These are phyloP conservation scores for Enteromius paludinosus DNA, from an alignment of 2,797 vertebrate species.

Conservation along the genomic window DNA sequence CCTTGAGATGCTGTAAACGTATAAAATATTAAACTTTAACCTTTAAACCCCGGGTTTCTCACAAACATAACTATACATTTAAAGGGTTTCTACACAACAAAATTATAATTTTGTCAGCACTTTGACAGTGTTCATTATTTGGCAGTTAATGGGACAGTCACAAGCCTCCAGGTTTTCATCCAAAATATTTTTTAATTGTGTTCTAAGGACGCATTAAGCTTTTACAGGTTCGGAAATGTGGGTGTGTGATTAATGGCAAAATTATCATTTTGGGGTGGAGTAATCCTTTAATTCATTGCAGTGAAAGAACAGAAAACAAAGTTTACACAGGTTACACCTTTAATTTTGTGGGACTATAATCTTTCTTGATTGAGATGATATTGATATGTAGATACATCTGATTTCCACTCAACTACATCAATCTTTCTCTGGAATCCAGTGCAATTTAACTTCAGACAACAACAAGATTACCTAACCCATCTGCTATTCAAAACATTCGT, in stretches of 20 bases:
- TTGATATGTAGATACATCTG: background rate
- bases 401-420: background rate
- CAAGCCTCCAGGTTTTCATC: no score
- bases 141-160: no score
- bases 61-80: background rate
- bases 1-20: constrained; percentile 1
- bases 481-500: background rate
- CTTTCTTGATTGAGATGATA: constrained; percentile 2
- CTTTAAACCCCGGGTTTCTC: background rate
- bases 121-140: no score
- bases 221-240: no score
- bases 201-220: no score
- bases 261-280: no score
- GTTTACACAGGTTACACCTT: background rate
- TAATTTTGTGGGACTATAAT: background rate
- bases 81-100: no score
- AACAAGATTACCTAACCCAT: background rate
- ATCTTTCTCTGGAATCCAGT: background rate
- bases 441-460: background rate
- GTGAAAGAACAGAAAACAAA: background rate
- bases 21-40: background rate
- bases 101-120: no score
- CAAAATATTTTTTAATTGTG: no score
- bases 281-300: background rate
- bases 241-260: no score